phyloP scores from a whole-genome alignment of 2,113 vertebrate genomes.

The Paraplagusia blochii region DNA sequence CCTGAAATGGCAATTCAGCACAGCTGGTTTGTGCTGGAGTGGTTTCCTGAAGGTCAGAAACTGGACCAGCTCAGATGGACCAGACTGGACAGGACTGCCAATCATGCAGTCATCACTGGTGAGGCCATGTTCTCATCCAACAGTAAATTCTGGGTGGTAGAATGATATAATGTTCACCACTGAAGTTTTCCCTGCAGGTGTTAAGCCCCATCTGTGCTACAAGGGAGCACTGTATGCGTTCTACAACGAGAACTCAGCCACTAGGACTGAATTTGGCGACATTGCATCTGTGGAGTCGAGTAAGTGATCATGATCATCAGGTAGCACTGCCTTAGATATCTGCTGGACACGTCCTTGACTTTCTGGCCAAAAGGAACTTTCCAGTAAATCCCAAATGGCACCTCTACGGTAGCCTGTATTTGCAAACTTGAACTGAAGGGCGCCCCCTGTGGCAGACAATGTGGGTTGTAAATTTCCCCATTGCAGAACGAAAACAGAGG shows the following conservation, averaged over 20 bases:
- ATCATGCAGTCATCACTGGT: slow-evolving; percentile 59
- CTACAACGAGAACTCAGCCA: slow-evolving; percentile 18
- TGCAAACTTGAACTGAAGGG: too few relatives aligned
- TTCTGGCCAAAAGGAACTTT: too few relatives aligned
- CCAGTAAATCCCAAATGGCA: too few relatives aligned
- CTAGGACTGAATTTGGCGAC: slow-evolving; percentile 29
- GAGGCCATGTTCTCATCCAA: background rate
- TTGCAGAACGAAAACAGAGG: too few relatives aligned
- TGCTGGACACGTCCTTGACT: too few relatives aligned
- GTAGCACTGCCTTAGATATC: too few relatives aligned
- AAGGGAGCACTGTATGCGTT: slow-evolving; percentile 61
- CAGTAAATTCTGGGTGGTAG: background rate
- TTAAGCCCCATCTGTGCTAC: slow-evolving; percentile 67
- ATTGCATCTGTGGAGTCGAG: slow-evolving; percentile 54
- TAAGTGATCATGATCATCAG: slow-evolving; percentile 19
- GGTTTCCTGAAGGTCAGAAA: slow-evolving; percentile 51
- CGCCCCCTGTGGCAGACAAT: too few relatives aligned
- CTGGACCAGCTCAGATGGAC: slow-evolving; percentile 61
- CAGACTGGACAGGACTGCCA: slow-evolving; percentile 34
- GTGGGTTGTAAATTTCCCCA: too few relatives aligned
- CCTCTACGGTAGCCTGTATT: too few relatives aligned
- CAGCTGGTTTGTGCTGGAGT: slow-evolving; percentile 64
- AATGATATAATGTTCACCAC: background rate
- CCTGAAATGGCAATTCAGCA: slow-evolving; percentile 20
- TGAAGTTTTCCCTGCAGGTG: slow-evolving; percentile 36